Evolutionary conservation across 2,797 vertebrate genomes (phyloP), one percentile per base, ranked within the genome.

Genomic region (Hemitrygon akajei): DNA sequence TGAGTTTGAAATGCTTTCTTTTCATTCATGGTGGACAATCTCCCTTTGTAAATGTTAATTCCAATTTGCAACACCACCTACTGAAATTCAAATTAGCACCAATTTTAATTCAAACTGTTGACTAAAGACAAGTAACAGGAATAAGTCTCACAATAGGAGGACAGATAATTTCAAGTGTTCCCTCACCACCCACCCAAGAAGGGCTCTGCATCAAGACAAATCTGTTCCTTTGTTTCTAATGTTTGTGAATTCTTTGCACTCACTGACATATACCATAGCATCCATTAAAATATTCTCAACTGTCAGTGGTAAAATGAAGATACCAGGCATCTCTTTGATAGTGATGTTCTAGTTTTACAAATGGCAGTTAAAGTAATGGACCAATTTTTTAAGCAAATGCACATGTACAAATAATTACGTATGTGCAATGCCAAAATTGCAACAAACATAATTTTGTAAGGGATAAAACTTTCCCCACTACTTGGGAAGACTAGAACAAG

Each of bases 1-100:
- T 58, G n/a, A 93, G 76, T 75, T 56, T 93, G 22, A 56, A 93
- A 93, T 93, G 91, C 91, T 92, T 75, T 75, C 91, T 93, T 66
- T n/a, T 93, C 37, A 92, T 75, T 22, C 73, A 30, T 75, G 40
- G 37, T 75, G 37, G 37, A 93, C 47, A 76, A 75, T 75, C 69
- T 14, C 22, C 40, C 87, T 71, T 92, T 76, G 71, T 93, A 76
- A 58, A 76, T 47, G 40, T 76, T 93, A 93, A 76, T 76, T 93
- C 73, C 37, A 76, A 56, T 47, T 76, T 40, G 56, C 47, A 27
- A 93, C 47, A 93, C 91, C 71, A 93, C 91, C 91, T 71, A 93
- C 91, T 93, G 91, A 73, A 93, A 93, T 93, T 93, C 91, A 93
- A 93, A 93, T 93, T 75, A 56, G 25, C 37, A 93, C 40, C 40